Evolutionary conservation across 1,140 invertebrate genomes (phyloP).

Genomic region (Phocides pigmalion): DNA sequence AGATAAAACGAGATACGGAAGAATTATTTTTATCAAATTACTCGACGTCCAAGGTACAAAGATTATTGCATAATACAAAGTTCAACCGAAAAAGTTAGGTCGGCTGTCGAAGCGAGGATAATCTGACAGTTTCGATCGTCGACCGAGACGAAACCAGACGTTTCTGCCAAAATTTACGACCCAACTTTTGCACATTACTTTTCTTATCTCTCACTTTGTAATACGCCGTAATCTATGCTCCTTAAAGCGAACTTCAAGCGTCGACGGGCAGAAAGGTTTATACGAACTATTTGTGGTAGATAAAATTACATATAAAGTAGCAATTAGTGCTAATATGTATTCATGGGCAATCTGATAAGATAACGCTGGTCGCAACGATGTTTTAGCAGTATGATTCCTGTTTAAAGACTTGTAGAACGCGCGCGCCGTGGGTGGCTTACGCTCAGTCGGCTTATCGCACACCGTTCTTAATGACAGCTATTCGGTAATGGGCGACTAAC

Average conservation of each 20-base stretch:
- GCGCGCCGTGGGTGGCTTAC: constrained; percentile 66
- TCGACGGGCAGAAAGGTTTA: constrained; percentile 28
- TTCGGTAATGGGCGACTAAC: constrained; percentile 71
- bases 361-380: constrained; percentile 54
- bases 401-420: constrained; percentile 48
- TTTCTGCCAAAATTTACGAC: constrained; percentile 70
- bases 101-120: constrained; percentile 69
- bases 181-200: constrained; percentile 74
- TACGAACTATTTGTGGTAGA: constrained; percentile 28
- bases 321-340: constrained; percentile 63
- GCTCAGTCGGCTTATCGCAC: constrained; percentile 57
- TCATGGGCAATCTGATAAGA: constrained; percentile 60
- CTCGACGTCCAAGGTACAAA: constrained; percentile 31
- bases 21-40: constrained; percentile 21
- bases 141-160: constrained; percentile 64
- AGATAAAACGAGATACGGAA: constrained; percentile 2
- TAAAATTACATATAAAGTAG: constrained; percentile 55
- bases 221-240: constrained; percentile 58
- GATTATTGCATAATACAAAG: constrained; percentile 54
- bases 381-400: constrained; percentile 66
- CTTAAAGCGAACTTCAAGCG: constrained; percentile 40
- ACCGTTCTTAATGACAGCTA: constrained; percentile 71
- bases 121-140: constrained; percentile 69
- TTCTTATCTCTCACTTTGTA: constrained; percentile 67
- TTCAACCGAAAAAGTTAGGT: constrained; percentile 58